Evolutionary conservation across 2,797 vertebrate genomes (phyloP).

Genomic region (Tokudaia muenninki): DNA sequence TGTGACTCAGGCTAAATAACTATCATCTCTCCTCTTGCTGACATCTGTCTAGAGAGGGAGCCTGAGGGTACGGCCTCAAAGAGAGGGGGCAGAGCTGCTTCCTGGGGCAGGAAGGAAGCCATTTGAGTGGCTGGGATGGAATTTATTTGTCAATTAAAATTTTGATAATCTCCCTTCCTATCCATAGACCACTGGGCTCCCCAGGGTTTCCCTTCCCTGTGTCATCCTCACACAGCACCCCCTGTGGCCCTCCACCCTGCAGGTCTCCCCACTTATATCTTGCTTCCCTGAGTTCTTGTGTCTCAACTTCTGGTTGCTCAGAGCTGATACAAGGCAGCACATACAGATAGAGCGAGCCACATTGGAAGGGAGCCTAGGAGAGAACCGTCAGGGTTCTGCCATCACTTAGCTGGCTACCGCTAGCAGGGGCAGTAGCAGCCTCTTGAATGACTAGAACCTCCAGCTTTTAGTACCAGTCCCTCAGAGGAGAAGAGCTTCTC

Average conservation of each 20-base stretch:
- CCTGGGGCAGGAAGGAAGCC: neutral
- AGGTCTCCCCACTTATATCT: neutral
- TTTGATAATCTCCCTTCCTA: neutral
- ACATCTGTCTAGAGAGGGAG: neutral
- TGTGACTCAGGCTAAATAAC: neutral
- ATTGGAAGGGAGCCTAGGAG: neutral
- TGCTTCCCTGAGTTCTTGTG: neutral
- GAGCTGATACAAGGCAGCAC: neutral
- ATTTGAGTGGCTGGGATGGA: neutral
- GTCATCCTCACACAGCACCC: fast-evolving
- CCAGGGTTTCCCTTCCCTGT: neutral
- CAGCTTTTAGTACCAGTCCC: neutral
- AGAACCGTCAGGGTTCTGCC: neutral
- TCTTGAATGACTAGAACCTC: neutral
- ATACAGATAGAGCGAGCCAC: neutral
- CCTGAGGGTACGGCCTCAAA: neutral
- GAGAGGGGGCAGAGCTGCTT: neutral
- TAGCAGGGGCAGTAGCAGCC: neutral
- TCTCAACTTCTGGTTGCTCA: neutral
- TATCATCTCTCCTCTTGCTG: neutral
- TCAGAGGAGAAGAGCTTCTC: neutral
- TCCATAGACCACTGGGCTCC: neutral
- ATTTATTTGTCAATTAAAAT: slow-evolving; percentile 22
- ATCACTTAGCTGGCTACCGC: neutral
- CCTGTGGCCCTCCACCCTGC: no score